These are phyloP conservation scores for Microctonus aethiopoides DNA, from an alignment of 2,888 invertebrate genomes.

Conservation along the genomic window DNA sequence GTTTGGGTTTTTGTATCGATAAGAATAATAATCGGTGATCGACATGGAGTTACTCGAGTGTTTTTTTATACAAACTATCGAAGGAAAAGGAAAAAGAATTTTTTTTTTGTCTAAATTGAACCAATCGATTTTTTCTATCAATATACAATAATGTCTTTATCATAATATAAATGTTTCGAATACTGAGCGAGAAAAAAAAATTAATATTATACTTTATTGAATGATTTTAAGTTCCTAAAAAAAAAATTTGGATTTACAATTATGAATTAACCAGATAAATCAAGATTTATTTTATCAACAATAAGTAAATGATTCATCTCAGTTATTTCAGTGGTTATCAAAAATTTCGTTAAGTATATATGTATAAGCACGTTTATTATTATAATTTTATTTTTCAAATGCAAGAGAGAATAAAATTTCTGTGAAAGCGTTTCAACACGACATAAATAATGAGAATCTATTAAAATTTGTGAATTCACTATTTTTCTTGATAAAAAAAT, in stretches of 20 bases:
- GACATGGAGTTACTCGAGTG: background rate
- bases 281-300: background rate
- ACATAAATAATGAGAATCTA: background rate
- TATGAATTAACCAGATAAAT: background rate
- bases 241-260: background rate
- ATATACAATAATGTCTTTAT: background rate
- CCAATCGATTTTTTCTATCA: background rate
- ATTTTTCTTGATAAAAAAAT: background rate
- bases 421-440: background rate
- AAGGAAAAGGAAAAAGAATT: background rate
- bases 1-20: constrained; percentile 11
- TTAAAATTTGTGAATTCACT: background rate
- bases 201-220: background rate
- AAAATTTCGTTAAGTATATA: background rate
- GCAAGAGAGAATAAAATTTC: background rate
- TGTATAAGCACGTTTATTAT: background rate
- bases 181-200: background rate
- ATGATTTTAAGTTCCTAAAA: background rate
- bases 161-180: background rate
- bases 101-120: background rate
- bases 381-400: background rate
- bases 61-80: background rate
- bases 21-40: background rate
- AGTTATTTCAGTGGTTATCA: background rate
- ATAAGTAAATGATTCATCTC: background rate